phyloP scores from a whole-genome alignment of 2,113 vertebrate species.

The Ceyx margarethae region DNA sequence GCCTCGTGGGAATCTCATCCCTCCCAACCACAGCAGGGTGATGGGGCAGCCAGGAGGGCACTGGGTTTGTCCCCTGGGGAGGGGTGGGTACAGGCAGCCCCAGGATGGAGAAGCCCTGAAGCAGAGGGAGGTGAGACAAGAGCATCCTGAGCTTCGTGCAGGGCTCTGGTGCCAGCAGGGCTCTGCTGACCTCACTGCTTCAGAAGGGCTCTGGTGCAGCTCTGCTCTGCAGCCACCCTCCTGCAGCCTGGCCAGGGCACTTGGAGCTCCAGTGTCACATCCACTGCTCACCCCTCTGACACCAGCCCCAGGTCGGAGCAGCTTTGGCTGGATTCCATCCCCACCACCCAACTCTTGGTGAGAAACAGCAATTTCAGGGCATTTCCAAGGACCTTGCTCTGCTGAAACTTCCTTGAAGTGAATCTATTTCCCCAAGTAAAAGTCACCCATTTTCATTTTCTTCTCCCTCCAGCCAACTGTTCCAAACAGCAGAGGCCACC shows the following conservation, averaged over 20 bases:
- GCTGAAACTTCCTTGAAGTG: neutral
- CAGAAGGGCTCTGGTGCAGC: neutral
- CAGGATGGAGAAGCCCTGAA: neutral
- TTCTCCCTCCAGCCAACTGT: neutral
- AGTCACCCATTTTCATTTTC: neutral
- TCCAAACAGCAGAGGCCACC: neutral
- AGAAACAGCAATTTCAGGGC: neutral
- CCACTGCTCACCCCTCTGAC: accelerated
- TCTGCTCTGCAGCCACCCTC: neutral
- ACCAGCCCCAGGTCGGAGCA: accelerated
- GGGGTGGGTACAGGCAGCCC: accelerated
- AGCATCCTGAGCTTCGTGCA: neutral
- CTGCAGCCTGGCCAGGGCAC: neutral
- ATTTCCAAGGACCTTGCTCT: neutral
- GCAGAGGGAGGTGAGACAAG: neutral
- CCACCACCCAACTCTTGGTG: neutral
- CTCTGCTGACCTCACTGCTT: neutral
- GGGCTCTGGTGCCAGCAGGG: neutral
- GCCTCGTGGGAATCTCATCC: accelerated
- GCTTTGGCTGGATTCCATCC: neutral
- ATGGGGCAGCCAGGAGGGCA: accelerated
- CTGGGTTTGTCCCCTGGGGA: neutral
- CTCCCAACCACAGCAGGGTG: accelerated
- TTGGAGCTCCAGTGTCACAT: accelerated
- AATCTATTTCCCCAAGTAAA: neutral